A percentile compares a stretch with the other conserved stretches of the same genome.
Conservation (phyloP, 2,797 vertebrate species). For the Hapalemur alaotrensis region DNA sequence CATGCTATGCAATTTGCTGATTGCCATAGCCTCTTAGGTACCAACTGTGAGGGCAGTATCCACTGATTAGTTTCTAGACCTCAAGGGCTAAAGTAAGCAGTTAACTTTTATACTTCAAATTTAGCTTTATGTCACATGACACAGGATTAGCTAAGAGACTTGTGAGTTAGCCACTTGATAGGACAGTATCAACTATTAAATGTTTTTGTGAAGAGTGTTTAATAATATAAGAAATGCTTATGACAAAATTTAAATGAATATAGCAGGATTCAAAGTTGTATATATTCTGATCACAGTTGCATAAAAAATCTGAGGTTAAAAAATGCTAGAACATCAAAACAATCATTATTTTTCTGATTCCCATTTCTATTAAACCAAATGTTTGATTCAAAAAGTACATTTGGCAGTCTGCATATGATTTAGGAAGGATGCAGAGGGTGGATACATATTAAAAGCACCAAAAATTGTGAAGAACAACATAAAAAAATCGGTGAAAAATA, state of each 20-base stretch:
- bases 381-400: background rate
- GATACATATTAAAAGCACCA: background rate
- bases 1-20: constrained; percentile 71
- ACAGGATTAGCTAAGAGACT: background rate
- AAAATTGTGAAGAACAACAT: background rate
- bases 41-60: background rate
- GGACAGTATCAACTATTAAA: background rate
- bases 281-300: background rate
- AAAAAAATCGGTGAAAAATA: background rate
- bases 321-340: background rate
- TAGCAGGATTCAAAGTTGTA: background rate
- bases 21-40: constrained; percentile 65
- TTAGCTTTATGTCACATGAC: background rate
- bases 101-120: constrained; percentile 51
- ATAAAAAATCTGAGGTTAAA: constrained; percentile 37
- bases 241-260: constrained; percentile 9
- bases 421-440: background rate
- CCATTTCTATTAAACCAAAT: background rate
- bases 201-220: background rate
- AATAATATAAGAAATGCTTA: constrained; percentile 36
- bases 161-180: background rate
- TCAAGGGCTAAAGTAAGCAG: constrained; percentile 47
- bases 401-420: background rate
- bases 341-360: background rate
- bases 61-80: constrained; percentile 56